A percentile compares a stretch with the other conserved stretches of the same genome.
These are phyloP conservation scores for Heliangelus exortis DNA, from an alignment of 2,797 vertebrate genomes.

Conservation along the genomic window DNA sequence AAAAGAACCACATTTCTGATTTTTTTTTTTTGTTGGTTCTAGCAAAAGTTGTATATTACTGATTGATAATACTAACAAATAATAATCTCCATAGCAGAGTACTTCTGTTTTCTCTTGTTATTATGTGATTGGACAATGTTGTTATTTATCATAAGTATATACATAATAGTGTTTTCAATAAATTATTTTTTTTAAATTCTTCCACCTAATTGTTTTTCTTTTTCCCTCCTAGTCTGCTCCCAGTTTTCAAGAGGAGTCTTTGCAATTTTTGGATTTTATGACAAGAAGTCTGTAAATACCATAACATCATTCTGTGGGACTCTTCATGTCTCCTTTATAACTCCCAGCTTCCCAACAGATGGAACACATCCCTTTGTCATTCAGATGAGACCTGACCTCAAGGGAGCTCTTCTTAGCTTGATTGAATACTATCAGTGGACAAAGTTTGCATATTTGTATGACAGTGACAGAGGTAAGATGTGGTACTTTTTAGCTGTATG, in stretches of 20 bases:
- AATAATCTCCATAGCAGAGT: background rate
- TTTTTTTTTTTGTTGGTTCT: background rate
- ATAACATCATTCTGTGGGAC: constrained; percentile 98
- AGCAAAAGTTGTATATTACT: background rate
- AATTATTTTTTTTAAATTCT: background rate
- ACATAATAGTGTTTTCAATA: background rate
- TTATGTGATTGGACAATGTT: background rate
- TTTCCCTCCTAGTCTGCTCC: constrained; percentile 89
- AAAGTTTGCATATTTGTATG: constrained; percentile 98
- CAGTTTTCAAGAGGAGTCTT: constrained; percentile 99
- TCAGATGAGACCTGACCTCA: constrained; percentile 99
- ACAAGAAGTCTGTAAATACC: constrained; percentile 99
- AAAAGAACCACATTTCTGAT: background rate
- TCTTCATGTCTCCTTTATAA: constrained; percentile 98
- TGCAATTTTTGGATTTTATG: constrained; percentile 99
- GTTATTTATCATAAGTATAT: background rate
- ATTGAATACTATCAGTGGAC: constrained; percentile 99
- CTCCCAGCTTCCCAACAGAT: constrained; percentile 97
- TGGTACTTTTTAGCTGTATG: background rate
- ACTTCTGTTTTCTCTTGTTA: background rate
- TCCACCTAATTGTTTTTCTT: background rate
- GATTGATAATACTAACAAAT: background rate
- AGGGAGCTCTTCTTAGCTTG: constrained; percentile 96
- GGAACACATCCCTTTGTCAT: constrained; percentile 97
- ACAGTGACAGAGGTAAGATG: constrained; percentile 94